These are phyloP conservation scores for Serilophus lunatus DNA, from an alignment of 2,113 vertebrate genomes.

Conservation along the genomic window DNA sequence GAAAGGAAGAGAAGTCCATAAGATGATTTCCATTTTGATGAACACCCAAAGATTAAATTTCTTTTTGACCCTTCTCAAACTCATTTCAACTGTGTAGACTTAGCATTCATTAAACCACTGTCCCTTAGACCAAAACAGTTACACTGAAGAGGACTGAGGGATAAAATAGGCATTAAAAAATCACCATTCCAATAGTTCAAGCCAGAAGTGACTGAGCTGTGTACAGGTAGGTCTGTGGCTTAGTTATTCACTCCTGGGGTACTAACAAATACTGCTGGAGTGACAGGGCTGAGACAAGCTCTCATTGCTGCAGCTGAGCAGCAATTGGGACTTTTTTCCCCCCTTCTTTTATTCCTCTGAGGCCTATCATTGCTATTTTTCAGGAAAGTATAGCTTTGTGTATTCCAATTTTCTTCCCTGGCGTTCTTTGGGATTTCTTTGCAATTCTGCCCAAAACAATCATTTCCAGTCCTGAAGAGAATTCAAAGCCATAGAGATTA, in stretches of 20 bases:
- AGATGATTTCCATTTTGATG: neutral
- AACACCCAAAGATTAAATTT: neutral
- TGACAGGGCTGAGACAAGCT: neutral
- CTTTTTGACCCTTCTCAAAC: neutral
- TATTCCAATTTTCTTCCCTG: neutral
- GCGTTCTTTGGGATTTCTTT: fast-evolving
- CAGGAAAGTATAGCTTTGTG: neutral
- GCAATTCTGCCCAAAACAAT: neutral
- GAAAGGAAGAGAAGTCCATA: neutral
- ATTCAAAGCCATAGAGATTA: neutral
- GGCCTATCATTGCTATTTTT: neutral
- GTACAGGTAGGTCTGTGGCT: neutral
- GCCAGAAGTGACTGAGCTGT: neutral
- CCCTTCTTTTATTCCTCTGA: neutral
- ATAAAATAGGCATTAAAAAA: neutral
- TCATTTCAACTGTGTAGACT: neutral
- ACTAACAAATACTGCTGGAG: neutral
- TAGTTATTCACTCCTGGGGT: neutral
- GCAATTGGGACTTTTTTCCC: neutral
- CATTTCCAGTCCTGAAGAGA: neutral
- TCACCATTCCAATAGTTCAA: neutral
- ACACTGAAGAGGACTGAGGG: neutral
- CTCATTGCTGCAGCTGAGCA: neutral
- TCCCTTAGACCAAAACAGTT: neutral
- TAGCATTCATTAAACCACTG: neutral